Base-by-base conservation (phyloP, 2,797 vertebrate species). In the Melanotaenia maccullochi region DNA sequence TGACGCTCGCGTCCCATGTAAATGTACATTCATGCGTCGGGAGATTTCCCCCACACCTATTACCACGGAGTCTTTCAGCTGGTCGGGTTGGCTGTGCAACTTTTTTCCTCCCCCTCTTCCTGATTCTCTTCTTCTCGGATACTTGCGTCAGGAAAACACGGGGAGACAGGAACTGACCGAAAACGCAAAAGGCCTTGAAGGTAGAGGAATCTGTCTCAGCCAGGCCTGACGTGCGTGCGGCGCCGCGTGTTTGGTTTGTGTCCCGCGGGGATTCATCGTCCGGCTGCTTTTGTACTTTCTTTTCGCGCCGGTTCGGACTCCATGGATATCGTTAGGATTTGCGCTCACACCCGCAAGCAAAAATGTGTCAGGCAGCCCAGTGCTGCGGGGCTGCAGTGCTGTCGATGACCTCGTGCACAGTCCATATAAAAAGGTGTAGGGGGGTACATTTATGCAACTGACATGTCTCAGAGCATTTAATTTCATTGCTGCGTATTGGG, bases 101-200 rank as follows among this genome's bases (percentile, higher is more conserved):
- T 92, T 93, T 42, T 90, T 80, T 68, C 55, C 40, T 60, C 70
- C 87, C 83, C 70, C 87, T 81, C 75, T 72, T 82, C 51, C 59
- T 13, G 71, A 61, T 70, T 88, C 88, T 79, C 86, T 73, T 83
- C 81, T 79, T 84, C 71, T 83, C 87, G 92, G 91, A 74, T 82
- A 78, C 65, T 33, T n/a, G 80, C 71, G 61, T 68, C 89, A 93
- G 92, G 92, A 92, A 93, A 93, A 76, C 85, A 83, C 90, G 91
- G 83, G 87, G 93, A 86, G 90, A 87, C 74, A 75, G 74, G 67
- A 68, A 47, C 76, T 68, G 79, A 65, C 63, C 85, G 71, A 81
- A 71, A 82, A 65, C 42, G 51, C 58, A 54, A 82, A 78, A 75
- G 89, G 90, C 89, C 90, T 9, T 73, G n/a, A 63, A 82, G 82